These are phyloP conservation scores for Condylura cristata DNA, from an alignment of 2,113 vertebrate genomes.

Conservation along the genomic window DNA sequence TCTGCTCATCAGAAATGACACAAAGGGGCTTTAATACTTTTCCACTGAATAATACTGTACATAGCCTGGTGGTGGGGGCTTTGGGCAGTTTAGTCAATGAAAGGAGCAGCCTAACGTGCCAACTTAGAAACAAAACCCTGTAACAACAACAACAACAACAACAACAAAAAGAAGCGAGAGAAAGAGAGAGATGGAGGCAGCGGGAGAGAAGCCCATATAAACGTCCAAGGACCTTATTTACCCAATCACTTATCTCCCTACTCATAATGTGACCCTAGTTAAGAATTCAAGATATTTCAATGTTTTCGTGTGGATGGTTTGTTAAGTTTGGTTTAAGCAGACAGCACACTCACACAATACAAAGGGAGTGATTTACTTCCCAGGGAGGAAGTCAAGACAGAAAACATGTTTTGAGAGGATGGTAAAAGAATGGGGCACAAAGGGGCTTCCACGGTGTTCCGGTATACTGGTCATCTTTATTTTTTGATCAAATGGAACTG, in stretches of 20 bases:
- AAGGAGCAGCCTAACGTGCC: not conserved
- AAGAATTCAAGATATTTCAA: not conserved
- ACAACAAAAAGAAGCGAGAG: not conserved
- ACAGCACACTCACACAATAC: not conserved
- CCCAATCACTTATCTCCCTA: conserved; percentile 25
- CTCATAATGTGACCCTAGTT: not conserved
- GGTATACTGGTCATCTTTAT: not conserved
- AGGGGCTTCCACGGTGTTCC: too few species aligned
- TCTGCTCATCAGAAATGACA: not conserved
- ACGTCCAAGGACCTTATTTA: not conserved
- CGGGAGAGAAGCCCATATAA: too few species aligned
- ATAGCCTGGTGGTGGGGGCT: accelerated
- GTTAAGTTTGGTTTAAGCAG: not conserved
- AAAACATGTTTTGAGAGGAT: not conserved
- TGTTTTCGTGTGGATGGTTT: not conserved
- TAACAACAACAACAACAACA: too few species aligned
- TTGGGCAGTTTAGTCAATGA: not conserved
- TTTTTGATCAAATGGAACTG: not conserved
- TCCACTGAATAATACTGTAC: not conserved
- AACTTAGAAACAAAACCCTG: conserved; percentile 29
- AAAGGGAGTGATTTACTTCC: not conserved
- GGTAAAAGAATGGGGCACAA: not conserved
- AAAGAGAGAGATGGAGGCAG: not conserved
- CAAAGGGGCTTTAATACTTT: not conserved
- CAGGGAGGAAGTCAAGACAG: not conserved